Evolutionary conservation across 1,140 invertebrate genomes (phyloP), one percentile per base, ranked within the genome.

Genomic region (Brachionus plicatilis): DNA sequence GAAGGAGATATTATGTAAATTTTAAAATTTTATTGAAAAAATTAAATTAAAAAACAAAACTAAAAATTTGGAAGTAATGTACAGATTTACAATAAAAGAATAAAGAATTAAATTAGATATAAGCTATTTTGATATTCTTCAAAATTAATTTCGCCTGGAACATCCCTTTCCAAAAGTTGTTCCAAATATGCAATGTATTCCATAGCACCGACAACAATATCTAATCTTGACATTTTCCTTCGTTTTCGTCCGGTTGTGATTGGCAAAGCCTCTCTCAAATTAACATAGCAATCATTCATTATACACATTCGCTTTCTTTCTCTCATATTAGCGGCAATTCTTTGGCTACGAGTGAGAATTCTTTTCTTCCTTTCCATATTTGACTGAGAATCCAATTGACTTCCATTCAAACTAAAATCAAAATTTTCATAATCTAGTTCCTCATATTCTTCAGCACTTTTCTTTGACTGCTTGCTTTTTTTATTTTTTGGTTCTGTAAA

Each of bases 111-210:
- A 5, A 65, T 65, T n/a, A 43, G 8, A 82, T 82, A 82, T n/a
- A 82, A 47, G 20, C 50, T 82, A 68, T 82, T 82, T 82, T 65
- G 53, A 65, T 82, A 82, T n/a, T 47, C 79, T 29, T 82, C 79
- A 37, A 82, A 82, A 20, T 82, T 37, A 27, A 82, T 82, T 68
- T 60, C 53, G 20, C 79, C 79, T 8, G 79, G 79, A 3, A 65
- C 33, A 14, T 82, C 79, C 45, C 27, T 82, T 84, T 84, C 82
- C 9, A 84, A 17, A 7, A 84, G 24, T 45, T 45, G 1, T 17
- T 84, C 66, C 27, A 84, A 75, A 84, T 70, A 84, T 0, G 60
- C 43, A 84, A 84, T 84, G 24, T 84, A 84, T 53, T 84, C 60
- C 65, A 84, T 70, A 17, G 82, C 60, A 27, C 82, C 82, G 7